Evolutionary conservation across 1,140 invertebrate genomes (phyloP).

Genomic region (Dreissena polymorpha): DNA sequence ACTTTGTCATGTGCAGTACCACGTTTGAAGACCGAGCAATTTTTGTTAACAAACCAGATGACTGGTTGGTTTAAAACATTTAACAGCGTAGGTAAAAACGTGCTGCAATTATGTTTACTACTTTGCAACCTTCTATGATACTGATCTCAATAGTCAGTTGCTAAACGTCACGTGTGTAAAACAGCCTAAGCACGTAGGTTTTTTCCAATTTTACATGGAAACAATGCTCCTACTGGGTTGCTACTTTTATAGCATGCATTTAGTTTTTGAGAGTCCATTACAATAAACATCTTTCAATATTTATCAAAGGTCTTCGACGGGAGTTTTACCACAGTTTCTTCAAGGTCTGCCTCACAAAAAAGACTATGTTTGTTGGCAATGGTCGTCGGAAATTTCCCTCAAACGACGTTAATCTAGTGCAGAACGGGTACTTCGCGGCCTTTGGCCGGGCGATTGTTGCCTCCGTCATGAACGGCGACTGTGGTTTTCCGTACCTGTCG

Average conservation of each 20-base stretch:
- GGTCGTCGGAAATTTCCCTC: constrained; percentile 19
- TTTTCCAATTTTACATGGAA: not conserved
- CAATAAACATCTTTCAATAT: not conserved
- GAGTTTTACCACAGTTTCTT: constrained; percentile 40
- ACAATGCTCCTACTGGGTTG: not conserved
- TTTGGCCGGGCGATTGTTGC: constrained; percentile 45
- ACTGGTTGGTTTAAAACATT: too few species aligned
- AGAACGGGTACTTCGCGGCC: constrained; percentile 25
- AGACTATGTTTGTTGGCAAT: constrained; percentile 25
- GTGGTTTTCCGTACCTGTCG: constrained; percentile 39
- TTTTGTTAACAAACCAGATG: too few species aligned
- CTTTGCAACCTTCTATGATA: too few species aligned
- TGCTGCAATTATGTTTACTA: too few species aligned
- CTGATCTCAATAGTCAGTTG: too few species aligned
- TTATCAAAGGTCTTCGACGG: constrained; percentile 21
- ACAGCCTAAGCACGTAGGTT: not conserved
- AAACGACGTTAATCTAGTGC: constrained; percentile 23
- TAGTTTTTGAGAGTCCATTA: not conserved
- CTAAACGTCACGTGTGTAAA: not conserved
- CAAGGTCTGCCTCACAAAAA: constrained; percentile 19
- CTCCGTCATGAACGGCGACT: constrained; percentile 44
- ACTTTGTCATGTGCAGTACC: too few species aligned
- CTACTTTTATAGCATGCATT: not conserved
- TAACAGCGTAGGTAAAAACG: too few species aligned
- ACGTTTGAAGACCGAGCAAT: too few species aligned